phyloP scores from a whole-genome alignment of 2,888 invertebrate genomes.

The Pristionchus entomophagus region DNA sequence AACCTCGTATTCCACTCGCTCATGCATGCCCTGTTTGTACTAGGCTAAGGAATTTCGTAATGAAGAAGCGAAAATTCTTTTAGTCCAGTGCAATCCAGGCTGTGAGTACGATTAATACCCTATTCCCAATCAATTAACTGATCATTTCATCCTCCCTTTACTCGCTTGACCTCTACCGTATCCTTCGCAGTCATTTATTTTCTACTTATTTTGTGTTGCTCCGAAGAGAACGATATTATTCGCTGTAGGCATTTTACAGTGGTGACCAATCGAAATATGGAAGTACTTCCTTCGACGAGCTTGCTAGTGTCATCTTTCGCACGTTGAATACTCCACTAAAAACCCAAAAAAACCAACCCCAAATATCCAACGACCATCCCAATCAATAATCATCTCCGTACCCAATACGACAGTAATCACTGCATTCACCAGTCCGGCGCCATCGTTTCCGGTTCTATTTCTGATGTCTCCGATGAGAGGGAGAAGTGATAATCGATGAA shows the following conservation, averaged over 20 bases:
- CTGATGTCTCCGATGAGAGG: neutral
- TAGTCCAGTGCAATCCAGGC: conserved; percentile 45
- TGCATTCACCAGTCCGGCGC: no score
- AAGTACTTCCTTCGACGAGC: neutral
- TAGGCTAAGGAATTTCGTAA: conserved; percentile 45
- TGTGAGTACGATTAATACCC: neutral
- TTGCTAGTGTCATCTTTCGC: neutral
- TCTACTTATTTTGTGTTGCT: neutral
- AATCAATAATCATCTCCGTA: no score
- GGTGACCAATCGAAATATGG: no score
- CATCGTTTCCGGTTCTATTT: neutral
- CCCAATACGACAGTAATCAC: no score
- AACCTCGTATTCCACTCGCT: neutral
- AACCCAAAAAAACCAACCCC: no score
- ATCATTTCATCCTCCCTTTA: no score
- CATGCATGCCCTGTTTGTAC: conserved; percentile 43
- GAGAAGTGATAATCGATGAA: neutral
- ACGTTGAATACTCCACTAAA: no score
- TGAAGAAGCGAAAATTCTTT: neutral
- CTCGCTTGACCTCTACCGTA: no score
- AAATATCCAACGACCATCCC: no score
- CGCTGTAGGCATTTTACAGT: no score
- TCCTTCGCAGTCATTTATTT: neutral
- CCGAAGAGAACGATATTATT: no score
- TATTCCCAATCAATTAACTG: no score